A percentile compares a stretch with the other conserved stretches of the same genome.
Evolutionary conservation across 2,797 vertebrate species (phyloP).

Genomic region (Hippoglossus hippoglossus): DNA sequence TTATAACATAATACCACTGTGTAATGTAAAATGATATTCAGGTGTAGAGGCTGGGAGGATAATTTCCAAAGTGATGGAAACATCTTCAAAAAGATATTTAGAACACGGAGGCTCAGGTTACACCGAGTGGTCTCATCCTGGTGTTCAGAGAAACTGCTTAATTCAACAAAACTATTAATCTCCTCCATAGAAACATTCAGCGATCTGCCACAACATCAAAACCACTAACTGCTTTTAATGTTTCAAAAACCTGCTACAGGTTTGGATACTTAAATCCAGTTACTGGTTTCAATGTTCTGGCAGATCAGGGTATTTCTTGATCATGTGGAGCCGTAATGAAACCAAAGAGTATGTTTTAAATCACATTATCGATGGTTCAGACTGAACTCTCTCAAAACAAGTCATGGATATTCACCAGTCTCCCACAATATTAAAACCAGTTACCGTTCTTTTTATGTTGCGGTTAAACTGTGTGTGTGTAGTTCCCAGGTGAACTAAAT

Average conservation of each 20-base stretch:
- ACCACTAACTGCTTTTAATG: not conserved
- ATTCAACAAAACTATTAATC: not conserved
- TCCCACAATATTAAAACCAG: not conserved
- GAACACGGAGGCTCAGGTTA: not conserved
- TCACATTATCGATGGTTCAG: not conserved
- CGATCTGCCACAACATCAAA: not conserved
- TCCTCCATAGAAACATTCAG: not conserved
- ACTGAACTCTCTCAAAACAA: not conserved
- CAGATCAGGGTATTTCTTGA: too few species aligned
- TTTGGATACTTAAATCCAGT: too few species aligned
- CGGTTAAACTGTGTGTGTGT: not conserved
- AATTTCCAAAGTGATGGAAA: slow-evolving; percentile 13
- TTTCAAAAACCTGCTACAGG: not conserved
- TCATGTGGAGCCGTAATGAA: not conserved
- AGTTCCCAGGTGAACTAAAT: slow-evolving; percentile 3
- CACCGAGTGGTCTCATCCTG: not conserved
- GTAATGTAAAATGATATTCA: slow-evolving; percentile 26
- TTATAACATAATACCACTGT: slow-evolving; percentile 37
- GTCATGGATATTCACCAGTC: not conserved
- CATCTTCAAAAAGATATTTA: not conserved
- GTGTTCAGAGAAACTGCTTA: not conserved
- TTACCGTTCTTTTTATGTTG: not conserved
- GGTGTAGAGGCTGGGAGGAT: not conserved
- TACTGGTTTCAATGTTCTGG: too few species aligned
- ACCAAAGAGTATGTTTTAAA: not conserved